These are phyloP conservation scores for Sebastes schlegelii DNA, from an alignment of 2,113 vertebrate species.

Conservation along the genomic window DNA sequence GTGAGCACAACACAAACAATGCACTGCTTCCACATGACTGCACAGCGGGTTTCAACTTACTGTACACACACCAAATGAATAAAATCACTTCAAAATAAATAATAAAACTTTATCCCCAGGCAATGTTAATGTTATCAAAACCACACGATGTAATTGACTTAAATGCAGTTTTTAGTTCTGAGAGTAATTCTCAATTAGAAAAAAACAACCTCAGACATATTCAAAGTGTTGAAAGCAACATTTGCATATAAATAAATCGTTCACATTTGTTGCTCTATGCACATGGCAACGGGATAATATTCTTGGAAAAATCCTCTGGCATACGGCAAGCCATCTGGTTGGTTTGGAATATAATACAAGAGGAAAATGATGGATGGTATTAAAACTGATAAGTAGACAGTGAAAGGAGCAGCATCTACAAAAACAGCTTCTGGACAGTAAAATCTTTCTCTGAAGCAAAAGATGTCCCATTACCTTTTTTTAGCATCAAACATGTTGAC, in stretches of 20 bases:
- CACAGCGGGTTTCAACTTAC: conserved; percentile 4
- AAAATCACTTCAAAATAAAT: background rate
- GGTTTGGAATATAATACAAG: background rate
- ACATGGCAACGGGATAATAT: background rate
- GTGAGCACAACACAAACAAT: conserved; percentile 11
- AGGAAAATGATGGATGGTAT: background rate
- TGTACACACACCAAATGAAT: background rate
- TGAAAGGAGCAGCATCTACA: background rate
- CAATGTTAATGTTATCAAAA: background rate
- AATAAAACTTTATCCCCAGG: background rate
- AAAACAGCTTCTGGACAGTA: background rate
- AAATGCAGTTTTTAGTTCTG: background rate
- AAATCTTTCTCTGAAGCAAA: background rate
- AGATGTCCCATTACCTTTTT: background rate
- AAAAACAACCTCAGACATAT: background rate
- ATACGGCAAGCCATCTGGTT: background rate
- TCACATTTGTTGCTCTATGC: background rate
- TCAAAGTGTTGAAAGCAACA: background rate
- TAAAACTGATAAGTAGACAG: background rate
- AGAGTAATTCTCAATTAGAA: background rate
- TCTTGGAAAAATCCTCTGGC: background rate
- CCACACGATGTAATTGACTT: background rate
- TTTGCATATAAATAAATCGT: background rate
- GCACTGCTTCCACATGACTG: conserved; percentile 22
- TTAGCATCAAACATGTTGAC: background rate